Conservation (phyloP, 2,888 invertebrate species). For the Encarsia formosa region DNA sequence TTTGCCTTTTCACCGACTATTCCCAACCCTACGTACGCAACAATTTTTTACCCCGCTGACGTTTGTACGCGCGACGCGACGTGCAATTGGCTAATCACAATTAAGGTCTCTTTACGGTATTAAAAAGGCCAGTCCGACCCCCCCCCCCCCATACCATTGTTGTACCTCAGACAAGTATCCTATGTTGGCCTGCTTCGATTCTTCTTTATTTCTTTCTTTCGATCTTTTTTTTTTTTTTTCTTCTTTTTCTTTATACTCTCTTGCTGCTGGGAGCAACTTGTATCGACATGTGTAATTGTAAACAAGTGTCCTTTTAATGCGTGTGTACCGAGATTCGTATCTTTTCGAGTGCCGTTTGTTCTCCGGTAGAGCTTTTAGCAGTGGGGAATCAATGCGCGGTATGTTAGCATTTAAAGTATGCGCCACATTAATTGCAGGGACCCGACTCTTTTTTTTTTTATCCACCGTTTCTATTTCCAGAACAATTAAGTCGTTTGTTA, state of each 20-base stretch:
- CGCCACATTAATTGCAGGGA: no score
- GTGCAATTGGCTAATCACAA: conserved; percentile 26
- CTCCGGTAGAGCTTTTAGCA: background rate
- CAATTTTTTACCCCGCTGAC: background rate
- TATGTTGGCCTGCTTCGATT: background rate
- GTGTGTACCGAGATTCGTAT: conserved; percentile 14
- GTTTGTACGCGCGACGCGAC: conserved; percentile 1
- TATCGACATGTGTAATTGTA: conserved; percentile 16
- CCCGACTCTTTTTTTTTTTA: no score
- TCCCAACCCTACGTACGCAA: no score
- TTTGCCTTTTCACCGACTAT: conserved; percentile 23
- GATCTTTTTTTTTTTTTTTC: background rate
- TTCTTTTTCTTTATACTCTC: background rate
- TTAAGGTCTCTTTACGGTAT: conserved; percentile 20
- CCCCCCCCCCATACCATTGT: conserved; percentile 4
- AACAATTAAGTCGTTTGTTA: no score
- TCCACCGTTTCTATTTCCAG: no score
- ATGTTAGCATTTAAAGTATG: no score
- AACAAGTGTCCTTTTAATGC: conserved; percentile 14
- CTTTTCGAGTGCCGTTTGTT: conserved; percentile 1
- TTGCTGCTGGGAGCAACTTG: conserved; percentile 3
- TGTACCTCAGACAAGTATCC: conserved; percentile 4
- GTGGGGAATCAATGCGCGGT: no score
- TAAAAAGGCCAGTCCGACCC: no score
- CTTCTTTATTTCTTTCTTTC: background rate